Evolutionary conservation across 2,797 vertebrate species (phyloP).

Genomic region (Echiichthys vipera): DNA sequence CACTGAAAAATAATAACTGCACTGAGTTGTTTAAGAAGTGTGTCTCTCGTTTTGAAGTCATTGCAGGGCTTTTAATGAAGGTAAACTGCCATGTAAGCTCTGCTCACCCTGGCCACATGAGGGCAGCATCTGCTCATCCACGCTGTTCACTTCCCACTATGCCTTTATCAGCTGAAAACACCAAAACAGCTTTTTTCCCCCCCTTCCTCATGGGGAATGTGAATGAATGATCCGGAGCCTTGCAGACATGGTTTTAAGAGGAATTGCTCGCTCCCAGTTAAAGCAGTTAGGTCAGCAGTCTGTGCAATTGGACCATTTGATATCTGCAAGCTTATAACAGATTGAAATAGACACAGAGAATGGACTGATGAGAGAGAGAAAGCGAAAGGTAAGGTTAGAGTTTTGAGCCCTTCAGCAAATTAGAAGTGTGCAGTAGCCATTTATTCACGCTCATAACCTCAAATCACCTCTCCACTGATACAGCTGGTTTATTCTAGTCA

Average conservation of each 20-base stretch:
- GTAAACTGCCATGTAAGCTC: not conserved
- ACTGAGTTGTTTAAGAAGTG: not conserved
- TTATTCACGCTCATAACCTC: slow-evolving; percentile 2
- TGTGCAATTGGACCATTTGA: slow-evolving; percentile 48
- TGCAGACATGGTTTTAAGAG: slow-evolving; percentile 32
- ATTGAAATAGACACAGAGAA: not conserved
- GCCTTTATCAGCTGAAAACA: not conserved
- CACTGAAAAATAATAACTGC: not conserved
- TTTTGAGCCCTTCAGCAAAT: slow-evolving; percentile 2
- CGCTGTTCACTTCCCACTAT: accelerated
- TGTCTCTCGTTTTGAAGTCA: not conserved
- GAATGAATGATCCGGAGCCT: slow-evolving; percentile 14
- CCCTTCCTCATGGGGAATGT: not conserved
- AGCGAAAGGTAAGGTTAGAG: not conserved
- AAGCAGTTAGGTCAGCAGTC: slow-evolving; percentile 39
- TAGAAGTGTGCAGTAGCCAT: not conserved
- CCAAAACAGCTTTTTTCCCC: not conserved
- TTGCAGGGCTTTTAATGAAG: not conserved
- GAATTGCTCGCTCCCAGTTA: slow-evolving; percentile 14
- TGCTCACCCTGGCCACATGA: slow-evolving; percentile 64
- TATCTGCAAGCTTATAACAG: slow-evolving; percentile 22
- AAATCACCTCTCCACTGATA: not conserved
- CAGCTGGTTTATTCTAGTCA: not conserved
- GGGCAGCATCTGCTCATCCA: slow-evolving; percentile 68
- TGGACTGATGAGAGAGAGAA: not conserved